Conservation (phyloP, 53 echinoderm and acorn worm species). For the Temnopleurus reevesii region DNA sequence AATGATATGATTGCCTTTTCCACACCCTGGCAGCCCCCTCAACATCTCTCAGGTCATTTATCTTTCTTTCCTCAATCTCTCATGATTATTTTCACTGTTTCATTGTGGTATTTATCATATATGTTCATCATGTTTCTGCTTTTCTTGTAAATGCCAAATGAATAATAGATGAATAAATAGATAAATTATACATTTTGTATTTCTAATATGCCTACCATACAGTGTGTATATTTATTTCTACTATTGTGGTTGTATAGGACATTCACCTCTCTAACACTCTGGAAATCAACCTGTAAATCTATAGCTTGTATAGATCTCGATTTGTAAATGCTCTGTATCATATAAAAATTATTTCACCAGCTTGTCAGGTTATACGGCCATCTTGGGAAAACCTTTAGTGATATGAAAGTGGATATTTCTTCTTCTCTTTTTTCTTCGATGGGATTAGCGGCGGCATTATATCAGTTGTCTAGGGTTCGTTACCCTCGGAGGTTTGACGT, state of each 20-base stretch:
- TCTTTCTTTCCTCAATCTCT: too few relatives aligned
- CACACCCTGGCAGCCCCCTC: too few relatives aligned
- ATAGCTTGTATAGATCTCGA: not conserved
- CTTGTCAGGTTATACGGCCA: not conserved
- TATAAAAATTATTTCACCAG: not conserved
- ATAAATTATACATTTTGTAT: too few relatives aligned
- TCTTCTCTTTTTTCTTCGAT: too few relatives aligned
- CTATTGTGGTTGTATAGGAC: slow-evolving; percentile 14
- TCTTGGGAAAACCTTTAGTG: slow-evolving; percentile 4
- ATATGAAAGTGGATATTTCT: not conserved
- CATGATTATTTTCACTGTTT: too few relatives aligned
- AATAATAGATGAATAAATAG: too few relatives aligned
- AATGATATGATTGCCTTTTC: too few relatives aligned
- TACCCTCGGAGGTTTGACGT: slow-evolving; percentile 41
- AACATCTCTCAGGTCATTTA: too few relatives aligned
- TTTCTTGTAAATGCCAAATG: too few relatives aligned
- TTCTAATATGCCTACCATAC: not conserved
- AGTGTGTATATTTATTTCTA: too few relatives aligned
- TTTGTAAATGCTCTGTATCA: not conserved
- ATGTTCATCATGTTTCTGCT: too few relatives aligned
- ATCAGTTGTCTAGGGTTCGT: slow-evolving; percentile 42
- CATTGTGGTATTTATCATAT: too few relatives aligned
- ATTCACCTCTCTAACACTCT: not conserved
- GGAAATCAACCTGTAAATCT: not conserved
- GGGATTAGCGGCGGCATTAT: not conserved